phyloP scores from a whole-genome alignment of 1,140 invertebrate genomes.

The Drosophila cardini region DNA sequence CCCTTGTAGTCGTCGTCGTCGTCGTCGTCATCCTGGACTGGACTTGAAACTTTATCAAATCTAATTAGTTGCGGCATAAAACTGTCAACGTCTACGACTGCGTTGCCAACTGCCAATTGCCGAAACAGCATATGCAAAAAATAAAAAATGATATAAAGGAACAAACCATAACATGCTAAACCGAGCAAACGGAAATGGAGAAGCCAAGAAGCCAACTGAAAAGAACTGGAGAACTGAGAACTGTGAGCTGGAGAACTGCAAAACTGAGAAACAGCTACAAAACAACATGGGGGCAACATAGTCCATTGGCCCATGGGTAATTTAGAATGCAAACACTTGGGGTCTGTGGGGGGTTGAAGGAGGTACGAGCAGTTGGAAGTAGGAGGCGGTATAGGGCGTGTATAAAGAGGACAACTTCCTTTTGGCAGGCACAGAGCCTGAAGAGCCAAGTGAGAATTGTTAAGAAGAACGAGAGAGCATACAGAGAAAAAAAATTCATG shows the following conservation, averaged over 20 bases:
- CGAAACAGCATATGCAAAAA: conserved; percentile 36
- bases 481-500: conserved; percentile 35
- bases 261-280: conserved; percentile 14
- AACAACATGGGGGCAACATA: conserved; percentile 42
- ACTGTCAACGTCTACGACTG: conserved; percentile 42
- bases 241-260: no score
- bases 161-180: not conserved
- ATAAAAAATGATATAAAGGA: conserved; percentile 8
- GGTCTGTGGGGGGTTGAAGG: no score
- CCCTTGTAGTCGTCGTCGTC: not conserved
- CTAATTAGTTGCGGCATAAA: conserved; percentile 57
- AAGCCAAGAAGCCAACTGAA: conserved; percentile 32
- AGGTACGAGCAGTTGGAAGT: no score
- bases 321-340: conserved; percentile 74
- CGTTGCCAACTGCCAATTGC: conserved; percentile 36
- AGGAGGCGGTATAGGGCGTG: not conserved
- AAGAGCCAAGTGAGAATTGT: conserved; percentile 73
- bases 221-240: not conserved
- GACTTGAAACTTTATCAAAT: conserved; percentile 49
- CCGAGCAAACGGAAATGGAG: conserved; percentile 8
- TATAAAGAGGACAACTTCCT: conserved; percentile 66
- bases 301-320: conserved; percentile 80
- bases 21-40: not conserved
- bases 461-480: conserved; percentile 23
- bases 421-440: conserved; percentile 49